Conservation (phyloP, 1,140 invertebrate genomes). For the Drosophila sp. region DNA sequence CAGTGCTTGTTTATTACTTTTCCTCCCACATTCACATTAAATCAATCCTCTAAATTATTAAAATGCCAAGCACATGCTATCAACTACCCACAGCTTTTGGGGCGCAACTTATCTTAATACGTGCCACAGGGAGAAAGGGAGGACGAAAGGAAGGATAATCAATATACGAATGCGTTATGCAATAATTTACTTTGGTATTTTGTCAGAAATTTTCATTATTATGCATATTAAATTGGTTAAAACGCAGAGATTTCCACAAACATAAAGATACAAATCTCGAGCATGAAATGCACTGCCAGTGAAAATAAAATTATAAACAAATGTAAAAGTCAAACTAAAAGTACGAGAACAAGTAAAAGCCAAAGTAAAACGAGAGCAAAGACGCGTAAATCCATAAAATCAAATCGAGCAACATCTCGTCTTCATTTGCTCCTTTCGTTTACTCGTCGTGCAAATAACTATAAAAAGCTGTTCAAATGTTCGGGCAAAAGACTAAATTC, state of each 20-base stretch:
- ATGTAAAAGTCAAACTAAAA: slow-evolving; percentile 1
- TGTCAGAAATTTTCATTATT: slow-evolving; percentile 34
- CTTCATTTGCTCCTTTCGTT: slow-evolving; percentile 24
- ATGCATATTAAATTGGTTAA: slow-evolving; percentile 54
- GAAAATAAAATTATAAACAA: slow-evolving; percentile 11
- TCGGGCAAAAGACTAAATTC: slow-evolving; percentile 21
- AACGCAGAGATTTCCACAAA: slow-evolving; percentile 30
- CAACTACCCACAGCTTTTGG: slow-evolving; percentile 1
- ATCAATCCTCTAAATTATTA: slow-evolving; percentile 39
- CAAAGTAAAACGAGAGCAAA: slow-evolving; percentile 5
- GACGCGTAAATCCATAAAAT: slow-evolving; percentile 41
- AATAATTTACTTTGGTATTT: slow-evolving; percentile 38
- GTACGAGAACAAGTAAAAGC: not conserved
- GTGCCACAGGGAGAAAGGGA: not conserved
- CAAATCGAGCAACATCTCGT: slow-evolving; percentile 46
- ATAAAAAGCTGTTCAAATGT: slow-evolving; percentile 36
- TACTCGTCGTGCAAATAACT: slow-evolving; percentile 18
- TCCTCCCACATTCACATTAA: not conserved
- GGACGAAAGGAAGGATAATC: slow-evolving; percentile 12
- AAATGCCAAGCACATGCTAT: slow-evolving; percentile 43
- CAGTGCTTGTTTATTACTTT: slow-evolving; percentile 38
- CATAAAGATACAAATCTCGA: slow-evolving; percentile 19
- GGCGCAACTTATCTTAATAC: slow-evolving; percentile 25
- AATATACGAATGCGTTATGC: slow-evolving; percentile 35
- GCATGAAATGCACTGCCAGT: slow-evolving; percentile 55